phyloP scores from a whole-genome alignment of 1,140 invertebrate species.

The Epicauta chinensis region DNA sequence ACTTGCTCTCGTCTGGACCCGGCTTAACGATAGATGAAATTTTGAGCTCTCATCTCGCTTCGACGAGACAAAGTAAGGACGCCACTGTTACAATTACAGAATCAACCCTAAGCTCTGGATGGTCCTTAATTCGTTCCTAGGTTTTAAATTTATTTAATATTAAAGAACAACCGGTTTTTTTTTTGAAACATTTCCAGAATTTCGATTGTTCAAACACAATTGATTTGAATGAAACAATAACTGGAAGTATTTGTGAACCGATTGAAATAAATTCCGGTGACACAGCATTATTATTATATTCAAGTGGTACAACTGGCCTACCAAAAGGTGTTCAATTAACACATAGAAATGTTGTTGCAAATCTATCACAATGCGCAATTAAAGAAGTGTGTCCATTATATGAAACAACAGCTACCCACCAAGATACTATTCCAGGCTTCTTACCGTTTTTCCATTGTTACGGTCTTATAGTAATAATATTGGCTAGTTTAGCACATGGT shows the following conservation, averaged over 20 bases:
- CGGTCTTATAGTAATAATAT: slow-evolving; percentile 53
- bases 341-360: slow-evolving; percentile 55
- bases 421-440: slow-evolving; percentile 53
- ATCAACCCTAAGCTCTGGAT: no score
- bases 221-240: slow-evolving; percentile 2
- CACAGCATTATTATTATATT: slow-evolving; percentile 53
- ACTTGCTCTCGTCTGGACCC: no score
- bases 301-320: slow-evolving; percentile 81
- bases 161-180: no score
- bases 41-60: no score
- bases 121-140: no score
- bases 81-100: no score
- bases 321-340: slow-evolving; percentile 82
- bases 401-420: slow-evolving; percentile 28
- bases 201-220: slow-evolving; percentile 1
- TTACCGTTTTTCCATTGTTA: slow-evolving; percentile 83
- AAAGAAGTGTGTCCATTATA: neutral
- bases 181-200: neutral
- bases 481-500: slow-evolving; percentile 55
- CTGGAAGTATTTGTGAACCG: neutral
- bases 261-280: slow-evolving; percentile 23
- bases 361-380: slow-evolving; percentile 36
- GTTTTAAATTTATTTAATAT: no score
- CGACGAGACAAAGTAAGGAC: no score
- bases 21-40: no score